These are phyloP conservation scores for Ferrisia virgata DNA, from an alignment of 2,888 invertebrate species.

Conservation along the genomic window DNA sequence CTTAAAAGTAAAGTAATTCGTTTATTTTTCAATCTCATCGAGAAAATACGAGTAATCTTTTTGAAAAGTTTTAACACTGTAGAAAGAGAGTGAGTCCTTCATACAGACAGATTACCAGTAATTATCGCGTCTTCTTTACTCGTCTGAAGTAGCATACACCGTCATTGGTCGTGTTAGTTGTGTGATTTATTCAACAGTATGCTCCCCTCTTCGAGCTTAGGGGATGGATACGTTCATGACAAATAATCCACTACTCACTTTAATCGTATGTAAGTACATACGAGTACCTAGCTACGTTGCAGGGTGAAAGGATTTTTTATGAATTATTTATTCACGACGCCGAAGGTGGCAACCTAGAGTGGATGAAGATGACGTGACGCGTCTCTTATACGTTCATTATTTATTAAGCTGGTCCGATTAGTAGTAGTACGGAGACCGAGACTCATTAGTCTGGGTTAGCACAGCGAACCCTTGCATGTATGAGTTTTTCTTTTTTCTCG, in stretches of 20 bases:
- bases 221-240: neutral
- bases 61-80: neutral
- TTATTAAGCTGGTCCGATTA: neutral
- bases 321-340: neutral
- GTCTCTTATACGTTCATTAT: neutral
- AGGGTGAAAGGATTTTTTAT: neutral
- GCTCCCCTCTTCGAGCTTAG: neutral
- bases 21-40: neutral
- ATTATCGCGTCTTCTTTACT: neutral
- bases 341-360: too few species aligned
- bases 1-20: neutral
- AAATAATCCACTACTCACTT: neutral
- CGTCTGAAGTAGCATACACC: neutral
- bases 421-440: neutral
- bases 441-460: neutral
- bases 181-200: neutral
- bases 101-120: neutral
- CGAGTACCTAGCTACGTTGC: neutral
- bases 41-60: neutral
- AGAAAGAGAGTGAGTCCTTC: neutral
- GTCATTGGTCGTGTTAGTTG: neutral
- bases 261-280: neutral
- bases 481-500: too few species aligned
- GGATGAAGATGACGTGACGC: neutral
- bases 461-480: too few species aligned